Percentiles rank a stretch among this genome's conserved stretches.
Conservation (phyloP, 1,140 invertebrate species). For the Orius laevigatus region DNA sequence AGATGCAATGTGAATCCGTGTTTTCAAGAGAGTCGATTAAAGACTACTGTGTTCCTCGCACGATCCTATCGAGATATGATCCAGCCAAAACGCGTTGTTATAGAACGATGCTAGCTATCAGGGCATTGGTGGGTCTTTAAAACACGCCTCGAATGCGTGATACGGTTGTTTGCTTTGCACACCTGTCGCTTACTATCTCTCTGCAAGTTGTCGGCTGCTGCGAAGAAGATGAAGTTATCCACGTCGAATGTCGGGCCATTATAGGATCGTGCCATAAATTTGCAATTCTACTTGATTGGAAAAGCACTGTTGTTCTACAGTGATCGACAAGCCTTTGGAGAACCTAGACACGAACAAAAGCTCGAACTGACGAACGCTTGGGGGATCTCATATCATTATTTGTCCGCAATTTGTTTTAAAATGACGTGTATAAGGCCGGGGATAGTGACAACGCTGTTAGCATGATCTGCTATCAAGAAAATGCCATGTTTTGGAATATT, state of each 20-base stretch:
- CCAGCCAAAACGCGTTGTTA: slow-evolving; percentile 19
- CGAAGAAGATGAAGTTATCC: slow-evolving; percentile 24
- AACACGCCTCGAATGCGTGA: slow-evolving; percentile 24
- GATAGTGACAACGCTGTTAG: slow-evolving; percentile 12
- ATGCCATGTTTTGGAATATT: slow-evolving; percentile 6
- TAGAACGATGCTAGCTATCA: slow-evolving; percentile 24
- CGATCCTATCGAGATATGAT: slow-evolving; percentile 23
- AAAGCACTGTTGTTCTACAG: slow-evolving; percentile 26
- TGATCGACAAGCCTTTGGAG: slow-evolving; percentile 28
- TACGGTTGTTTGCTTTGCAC: slow-evolving; percentile 19
- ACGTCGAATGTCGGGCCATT: slow-evolving; percentile 26
- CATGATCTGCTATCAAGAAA: slow-evolving; percentile 6
- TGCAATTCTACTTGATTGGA: neutral
- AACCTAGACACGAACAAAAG: slow-evolving; percentile 27
- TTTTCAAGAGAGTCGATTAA: slow-evolving; percentile 24
- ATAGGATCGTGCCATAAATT: slow-evolving; percentile 25
- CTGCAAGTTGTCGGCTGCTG: slow-evolving; percentile 19
- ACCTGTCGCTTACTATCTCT: slow-evolving; percentile 24
- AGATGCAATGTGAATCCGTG: slow-evolving; percentile 24
- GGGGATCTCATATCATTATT: slow-evolving; percentile 26
- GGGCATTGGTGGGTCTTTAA: slow-evolving; percentile 20
- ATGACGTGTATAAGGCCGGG: slow-evolving; percentile 20
- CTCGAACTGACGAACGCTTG: slow-evolving; percentile 23
- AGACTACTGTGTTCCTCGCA: slow-evolving; percentile 23
- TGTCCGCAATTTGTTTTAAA: slow-evolving; percentile 24